Evolutionary conservation across 2,888 invertebrate species (phyloP), one percentile per base, ranked within the genome.

Genomic region (Syrista parreyssii): DNA sequence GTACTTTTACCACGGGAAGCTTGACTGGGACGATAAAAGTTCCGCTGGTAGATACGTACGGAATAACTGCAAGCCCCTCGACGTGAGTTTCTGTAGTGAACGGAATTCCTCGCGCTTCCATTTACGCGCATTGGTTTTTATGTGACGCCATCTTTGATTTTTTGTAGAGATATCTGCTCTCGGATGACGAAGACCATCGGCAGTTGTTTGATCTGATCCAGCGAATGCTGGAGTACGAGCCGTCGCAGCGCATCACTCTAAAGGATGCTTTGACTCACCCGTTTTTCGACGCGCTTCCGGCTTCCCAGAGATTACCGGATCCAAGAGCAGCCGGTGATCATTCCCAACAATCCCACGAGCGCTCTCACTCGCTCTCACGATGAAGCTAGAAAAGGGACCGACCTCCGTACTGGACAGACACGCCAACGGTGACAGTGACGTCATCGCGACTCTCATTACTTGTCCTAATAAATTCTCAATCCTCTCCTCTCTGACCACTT

Each of bases 1-100:
- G 93, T 99, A 99, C 92, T 99, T 99, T 93, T 98, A 98, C 93
- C 97, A 98, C 91, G 98, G 98, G 77, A 97, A 97, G 93, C 94
- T 99, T 90, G 98, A 98, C 92, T 99, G 99, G 99, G 98, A 99
- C 91, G 98, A 98, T 86, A 97, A 98, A 91, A 98, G 97, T 89
- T 97, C 97, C 75, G 98, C 98, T 80, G 99, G 99, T 77, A 95
- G 98, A 93, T 99, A 99, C 91, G 99, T 99, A 71, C 94, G 98
- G 88, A 98, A 99, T 92, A 98, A 98, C 92, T 99, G 99, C 93
- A 98, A 98, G 94, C 98, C 98, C 77, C 93, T 99, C 86, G 93
- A 95, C 93, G 98, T 98, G 92, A 95, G 94, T 93, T 30, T 11
- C 31, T 1, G 30, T 30, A 15, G 32, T n/a, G 6, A 15, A 0